phyloP scores from a whole-genome alignment of 1,140 invertebrate species.

The Lepidurus couesii region DNA sequence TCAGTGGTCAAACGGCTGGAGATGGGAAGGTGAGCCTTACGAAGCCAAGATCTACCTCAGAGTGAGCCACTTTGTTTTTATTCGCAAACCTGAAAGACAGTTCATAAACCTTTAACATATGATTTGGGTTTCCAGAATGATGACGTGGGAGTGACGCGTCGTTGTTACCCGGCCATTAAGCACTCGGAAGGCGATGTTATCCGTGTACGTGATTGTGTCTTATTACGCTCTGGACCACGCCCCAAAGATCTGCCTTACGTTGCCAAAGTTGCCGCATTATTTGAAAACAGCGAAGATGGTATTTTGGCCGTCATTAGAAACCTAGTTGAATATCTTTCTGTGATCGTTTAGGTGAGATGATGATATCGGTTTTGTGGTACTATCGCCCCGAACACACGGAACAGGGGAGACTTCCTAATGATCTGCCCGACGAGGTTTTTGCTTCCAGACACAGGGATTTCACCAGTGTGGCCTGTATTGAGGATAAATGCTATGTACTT shows the following conservation, averaged over 20 bases:
- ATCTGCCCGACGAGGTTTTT: constrained; percentile 86
- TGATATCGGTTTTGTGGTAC: constrained; percentile 94
- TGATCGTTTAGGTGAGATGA: constrained; percentile 75
- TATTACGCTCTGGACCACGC: constrained; percentile 71
- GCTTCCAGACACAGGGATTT: constrained; percentile 71
- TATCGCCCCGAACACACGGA: constrained; percentile 96
- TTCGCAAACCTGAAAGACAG: not conserved
- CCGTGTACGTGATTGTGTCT: constrained; percentile 77
- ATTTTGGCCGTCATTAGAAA: constrained; percentile 39
- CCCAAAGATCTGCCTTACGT: constrained; percentile 87
- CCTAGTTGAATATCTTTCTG: constrained; percentile 31
- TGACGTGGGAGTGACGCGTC: constrained; percentile 60
- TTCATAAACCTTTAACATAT: not conserved
- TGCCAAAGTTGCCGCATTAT: constrained; percentile 85
- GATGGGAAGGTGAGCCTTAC: constrained; percentile 76
- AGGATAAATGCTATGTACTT: constrained; percentile 95
- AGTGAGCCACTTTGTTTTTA: constrained; percentile 54
- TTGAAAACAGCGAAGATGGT: constrained; percentile 92
- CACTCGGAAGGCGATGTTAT: constrained; percentile 81
- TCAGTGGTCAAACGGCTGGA: constrained; percentile 82
- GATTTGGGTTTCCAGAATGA: constrained; percentile 63
- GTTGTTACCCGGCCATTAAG: constrained; percentile 81
- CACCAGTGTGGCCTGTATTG: constrained; percentile 94
- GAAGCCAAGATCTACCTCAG: constrained; percentile 78
- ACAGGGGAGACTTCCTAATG: constrained; percentile 65